Evolutionary conservation across 1,140 invertebrate species (phyloP).

Genomic region (Zaprionus africanus): DNA sequence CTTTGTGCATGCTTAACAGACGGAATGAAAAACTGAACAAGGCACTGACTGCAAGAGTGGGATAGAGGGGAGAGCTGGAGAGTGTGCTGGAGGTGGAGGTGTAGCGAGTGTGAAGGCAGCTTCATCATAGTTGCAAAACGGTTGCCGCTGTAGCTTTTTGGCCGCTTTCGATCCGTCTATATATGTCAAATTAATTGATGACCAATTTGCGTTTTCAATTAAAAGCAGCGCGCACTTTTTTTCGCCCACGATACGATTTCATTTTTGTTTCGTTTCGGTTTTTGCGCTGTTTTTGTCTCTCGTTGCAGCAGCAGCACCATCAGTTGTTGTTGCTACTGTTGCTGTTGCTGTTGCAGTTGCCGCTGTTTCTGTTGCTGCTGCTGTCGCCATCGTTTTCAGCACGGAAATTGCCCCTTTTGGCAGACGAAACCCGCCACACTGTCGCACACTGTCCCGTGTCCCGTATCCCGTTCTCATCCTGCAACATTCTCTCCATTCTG

Average conservation of each 20-base stretch:
- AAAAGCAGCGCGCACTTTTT: conserved; percentile 75
- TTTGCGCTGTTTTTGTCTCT: conserved; percentile 18
- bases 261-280: conserved; percentile 26
- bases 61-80: neutral
- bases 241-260: conserved; percentile 63
- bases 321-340: conserved; percentile 13
- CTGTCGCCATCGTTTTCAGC: conserved; percentile 61
- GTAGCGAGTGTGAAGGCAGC: neutral
- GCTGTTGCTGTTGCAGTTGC: neutral
- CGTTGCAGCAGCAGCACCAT: neutral
- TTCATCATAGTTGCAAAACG: conserved; percentile 41
- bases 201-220: conserved; percentile 83
- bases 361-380: conserved; percentile 12
- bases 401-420: conserved; percentile 70
- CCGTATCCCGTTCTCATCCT: neutral
- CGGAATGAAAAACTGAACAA: conserved; percentile 6
- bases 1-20: conserved; percentile 11
- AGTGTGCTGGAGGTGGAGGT: neutral
- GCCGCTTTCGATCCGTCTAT: conserved; percentile 48
- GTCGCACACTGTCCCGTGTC: neutral
- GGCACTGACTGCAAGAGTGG: neutral
- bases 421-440: conserved; percentile 14
- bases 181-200: conserved; percentile 82
- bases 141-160: conserved; percentile 40
- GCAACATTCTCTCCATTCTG: neutral